These are phyloP conservation scores for Acleris holmiana DNA, from an alignment of 2,888 invertebrate genomes.

Conservation along the genomic window DNA sequence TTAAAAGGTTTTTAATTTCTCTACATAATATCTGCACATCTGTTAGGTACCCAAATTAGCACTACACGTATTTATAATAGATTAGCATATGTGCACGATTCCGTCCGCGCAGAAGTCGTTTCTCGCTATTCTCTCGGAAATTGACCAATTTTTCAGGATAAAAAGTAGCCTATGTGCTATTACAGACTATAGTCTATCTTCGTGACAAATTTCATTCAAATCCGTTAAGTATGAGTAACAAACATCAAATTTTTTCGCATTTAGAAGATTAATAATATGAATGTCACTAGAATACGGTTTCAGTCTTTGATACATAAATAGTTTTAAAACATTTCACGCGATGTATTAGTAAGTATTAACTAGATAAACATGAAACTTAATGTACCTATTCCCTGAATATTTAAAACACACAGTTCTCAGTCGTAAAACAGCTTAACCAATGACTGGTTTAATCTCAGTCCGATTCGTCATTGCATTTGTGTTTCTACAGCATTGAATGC, in stretches of 20 bases:
- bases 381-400: not conserved
- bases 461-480: not conserved
- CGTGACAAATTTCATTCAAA: too few species aligned
- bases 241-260: too few species aligned
- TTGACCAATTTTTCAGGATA: too few species aligned
- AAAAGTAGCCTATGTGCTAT: too few species aligned
- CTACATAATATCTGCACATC: too few species aligned
- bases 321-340: conserved; percentile 28
- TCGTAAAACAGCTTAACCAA: not conserved
- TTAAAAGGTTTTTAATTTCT: too few species aligned
- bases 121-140: too few species aligned
- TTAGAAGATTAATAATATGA: too few species aligned
- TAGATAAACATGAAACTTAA: not conserved
- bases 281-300: conserved; percentile 24
- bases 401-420: not conserved
- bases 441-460: not conserved
- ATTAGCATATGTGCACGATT: too few species aligned
- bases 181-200: too few species aligned
- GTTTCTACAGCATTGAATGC: not conserved
- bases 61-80: not conserved
- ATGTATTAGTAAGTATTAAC: not conserved
- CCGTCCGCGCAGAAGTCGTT: too few species aligned
- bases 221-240: too few species aligned
- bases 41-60: not conserved
- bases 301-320: conserved; percentile 13